These are phyloP conservation scores for Pimpla rufipes DNA, from an alignment of 2,888 invertebrate genomes.

Conservation along the genomic window DNA sequence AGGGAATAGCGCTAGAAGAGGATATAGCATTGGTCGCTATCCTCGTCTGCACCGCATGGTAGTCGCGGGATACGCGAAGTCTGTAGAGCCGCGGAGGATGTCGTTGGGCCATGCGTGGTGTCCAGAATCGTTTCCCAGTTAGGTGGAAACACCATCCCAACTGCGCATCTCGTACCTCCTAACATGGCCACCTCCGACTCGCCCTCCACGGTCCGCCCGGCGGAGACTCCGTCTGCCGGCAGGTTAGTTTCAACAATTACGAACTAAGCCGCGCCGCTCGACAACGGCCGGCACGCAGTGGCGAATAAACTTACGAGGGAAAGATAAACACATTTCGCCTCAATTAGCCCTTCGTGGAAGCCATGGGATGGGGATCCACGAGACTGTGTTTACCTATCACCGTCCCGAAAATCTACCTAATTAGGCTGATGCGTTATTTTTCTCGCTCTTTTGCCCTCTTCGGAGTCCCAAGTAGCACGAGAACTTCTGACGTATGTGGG, in stretches of 20 bases:
- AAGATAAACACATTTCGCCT: conserved; percentile 19
- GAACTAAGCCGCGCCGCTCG: conserved; percentile 24
- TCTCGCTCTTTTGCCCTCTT: no score
- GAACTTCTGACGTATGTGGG: no score
- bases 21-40: not conserved
- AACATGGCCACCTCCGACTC: conserved; percentile 25
- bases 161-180: not conserved
- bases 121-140: conserved; percentile 25
- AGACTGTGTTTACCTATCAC: not conserved
- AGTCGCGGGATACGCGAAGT: conserved; percentile 43
- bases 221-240: conserved; percentile 18
- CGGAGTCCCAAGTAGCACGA: no score
- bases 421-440: no score
- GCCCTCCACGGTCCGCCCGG: not conserved
- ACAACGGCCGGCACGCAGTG: not conserved
- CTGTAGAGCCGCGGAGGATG: conserved; percentile 9
- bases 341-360: conserved; percentile 7
- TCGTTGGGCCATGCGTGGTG: conserved; percentile 1
- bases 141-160: not conserved
- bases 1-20: conserved; percentile 24
- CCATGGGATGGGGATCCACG: no score
- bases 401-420: no score
- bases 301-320: conserved; percentile 28
- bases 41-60: conserved; percentile 4
- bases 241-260: conserved; percentile 60